A percentile compares a stretch with the other conserved stretches of the same genome.
Conservation (phyloP, 2,888 invertebrate species). For the Eumacrocentrus americanus region DNA sequence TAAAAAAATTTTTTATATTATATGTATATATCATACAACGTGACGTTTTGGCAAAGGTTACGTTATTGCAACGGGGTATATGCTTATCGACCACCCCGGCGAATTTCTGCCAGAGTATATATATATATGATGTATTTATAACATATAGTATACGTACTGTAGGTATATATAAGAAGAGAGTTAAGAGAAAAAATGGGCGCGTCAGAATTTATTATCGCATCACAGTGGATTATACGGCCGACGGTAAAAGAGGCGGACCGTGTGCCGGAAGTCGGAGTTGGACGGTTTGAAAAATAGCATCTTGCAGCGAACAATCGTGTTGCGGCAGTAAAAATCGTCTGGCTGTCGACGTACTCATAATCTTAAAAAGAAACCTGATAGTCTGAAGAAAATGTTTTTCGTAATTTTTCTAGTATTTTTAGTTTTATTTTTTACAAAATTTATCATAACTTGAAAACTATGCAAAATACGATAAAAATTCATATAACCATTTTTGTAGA, state of each 20-base stretch:
- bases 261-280: constrained; percentile 35
- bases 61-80: too few species aligned
- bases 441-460: too few species aligned
- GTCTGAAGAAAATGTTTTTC: too few species aligned
- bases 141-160: background rate
- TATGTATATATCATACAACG: too few species aligned
- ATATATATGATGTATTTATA: constrained; percentile 1
- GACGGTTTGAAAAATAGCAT: constrained; percentile 35
- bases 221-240: constrained; percentile 31
- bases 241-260: constrained; percentile 35
- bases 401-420: too few species aligned
- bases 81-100: constrained; percentile 28
- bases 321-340: constrained; percentile 26
- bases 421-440: too few species aligned
- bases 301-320: constrained; percentile 29
- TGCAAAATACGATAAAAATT: too few species aligned
- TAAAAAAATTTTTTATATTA: too few species aligned
- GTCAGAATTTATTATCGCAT: constrained; percentile 38
- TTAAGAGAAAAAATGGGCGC: constrained; percentile 27
- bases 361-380: too few species aligned
- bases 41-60: too few species aligned
- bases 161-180: constrained; percentile 15
- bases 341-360: constrained; percentile 6
- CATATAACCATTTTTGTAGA: too few species aligned
- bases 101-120: constrained; percentile 10